These are phyloP conservation scores for Lytechinus variegatus DNA, from an alignment of 35 echinoderm and acorn worm genomes.

Conservation along the genomic window DNA sequence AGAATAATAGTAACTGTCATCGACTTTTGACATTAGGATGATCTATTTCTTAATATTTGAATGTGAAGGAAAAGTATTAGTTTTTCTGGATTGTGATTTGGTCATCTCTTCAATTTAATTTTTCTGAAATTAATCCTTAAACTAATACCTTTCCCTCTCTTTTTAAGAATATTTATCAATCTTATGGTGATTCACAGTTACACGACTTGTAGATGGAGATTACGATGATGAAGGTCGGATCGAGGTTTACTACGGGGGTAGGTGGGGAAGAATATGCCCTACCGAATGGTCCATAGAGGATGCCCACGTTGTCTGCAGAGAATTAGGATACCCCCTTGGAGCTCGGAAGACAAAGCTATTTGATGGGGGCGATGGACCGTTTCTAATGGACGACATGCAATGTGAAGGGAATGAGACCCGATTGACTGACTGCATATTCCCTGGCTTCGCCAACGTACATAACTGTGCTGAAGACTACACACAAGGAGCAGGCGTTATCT, in stretches of 20 bases:
- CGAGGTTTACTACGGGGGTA: constrained; percentile 25
- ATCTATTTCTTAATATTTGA: too few relatives aligned
- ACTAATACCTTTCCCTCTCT: too few relatives aligned
- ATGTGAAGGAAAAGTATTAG: too few relatives aligned
- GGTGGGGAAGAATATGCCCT: constrained; percentile 51
- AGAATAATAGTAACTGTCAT: too few relatives aligned
- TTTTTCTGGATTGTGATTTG: too few relatives aligned
- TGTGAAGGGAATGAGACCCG: constrained; percentile 73
- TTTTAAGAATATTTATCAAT: neutral
- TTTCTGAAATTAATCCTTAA: too few relatives aligned
- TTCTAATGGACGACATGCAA: constrained; percentile 79
- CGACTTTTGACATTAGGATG: too few relatives aligned
- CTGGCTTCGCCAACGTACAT: constrained; percentile 54
- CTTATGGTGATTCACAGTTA: neutral
- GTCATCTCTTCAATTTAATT: too few relatives aligned
- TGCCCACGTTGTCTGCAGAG: constrained; percentile 46
- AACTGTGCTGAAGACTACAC: neutral
- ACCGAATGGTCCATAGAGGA: neutral
- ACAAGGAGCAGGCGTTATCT: neutral
- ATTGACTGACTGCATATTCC: constrained; percentile 53
- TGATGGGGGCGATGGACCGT: constrained; percentile 53
- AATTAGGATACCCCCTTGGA: constrained; percentile 24
- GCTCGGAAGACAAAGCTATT: neutral
- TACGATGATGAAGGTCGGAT: constrained; percentile 41
- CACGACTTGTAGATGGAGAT: constrained; percentile 44